Evolutionary conservation across 2,888 invertebrate species (phyloP).

Genomic region (Lithodes maja): DNA sequence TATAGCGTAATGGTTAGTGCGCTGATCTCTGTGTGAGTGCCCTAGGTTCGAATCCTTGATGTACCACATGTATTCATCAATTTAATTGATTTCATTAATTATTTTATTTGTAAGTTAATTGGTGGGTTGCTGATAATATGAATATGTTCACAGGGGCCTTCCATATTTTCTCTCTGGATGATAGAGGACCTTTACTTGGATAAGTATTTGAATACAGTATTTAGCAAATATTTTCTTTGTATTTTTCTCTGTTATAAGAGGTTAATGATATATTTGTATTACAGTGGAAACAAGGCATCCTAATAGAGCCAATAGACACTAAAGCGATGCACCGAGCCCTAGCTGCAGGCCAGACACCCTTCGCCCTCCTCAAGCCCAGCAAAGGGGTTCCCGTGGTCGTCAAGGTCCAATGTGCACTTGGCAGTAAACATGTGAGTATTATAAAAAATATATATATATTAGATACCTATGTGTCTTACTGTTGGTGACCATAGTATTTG

Average conservation of each 20-base stretch:
- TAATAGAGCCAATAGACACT: slow-evolving; percentile 84
- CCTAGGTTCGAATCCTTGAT: no score
- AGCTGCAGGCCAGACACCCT: slow-evolving; percentile 81
- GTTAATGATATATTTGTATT: not conserved
- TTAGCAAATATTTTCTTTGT: not conserved
- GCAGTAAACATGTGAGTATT: slow-evolving; percentile 76
- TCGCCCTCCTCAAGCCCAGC: slow-evolving; percentile 82
- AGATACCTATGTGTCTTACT: not conserved
- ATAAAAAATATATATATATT: not conserved
- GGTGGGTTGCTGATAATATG: no score
- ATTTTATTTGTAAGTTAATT: no score
- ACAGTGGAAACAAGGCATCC: slow-evolving; percentile 77
- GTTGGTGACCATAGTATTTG: not conserved
- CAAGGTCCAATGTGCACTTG: slow-evolving; percentile 80
- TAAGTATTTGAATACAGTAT: no score
- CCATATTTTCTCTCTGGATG: no score
- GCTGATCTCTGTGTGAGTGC: no score
- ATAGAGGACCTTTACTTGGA: no score
- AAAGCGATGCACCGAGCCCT: slow-evolving; percentile 82
- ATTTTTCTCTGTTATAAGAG: not conserved
- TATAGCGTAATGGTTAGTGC: no score
- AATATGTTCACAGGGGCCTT: no score
- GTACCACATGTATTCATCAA: no score
- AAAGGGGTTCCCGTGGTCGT: slow-evolving; percentile 82
- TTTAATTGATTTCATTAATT: no score